Base-by-base conservation (phyloP, 2,113 vertebrate genomes). In the Anolis carolinensis region DNA sequence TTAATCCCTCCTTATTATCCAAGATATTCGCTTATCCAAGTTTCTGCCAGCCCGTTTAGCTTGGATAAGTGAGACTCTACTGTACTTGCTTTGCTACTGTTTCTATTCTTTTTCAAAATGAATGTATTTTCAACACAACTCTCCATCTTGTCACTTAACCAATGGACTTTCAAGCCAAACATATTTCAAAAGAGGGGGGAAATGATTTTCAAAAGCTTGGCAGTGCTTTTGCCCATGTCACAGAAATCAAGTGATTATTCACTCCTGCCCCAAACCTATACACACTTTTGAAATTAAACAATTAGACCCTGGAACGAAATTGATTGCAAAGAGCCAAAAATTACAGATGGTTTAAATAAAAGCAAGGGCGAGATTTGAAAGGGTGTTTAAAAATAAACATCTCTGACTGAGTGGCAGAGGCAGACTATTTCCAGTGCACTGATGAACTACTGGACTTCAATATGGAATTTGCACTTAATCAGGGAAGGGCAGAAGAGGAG, bases 231-330 rank as follows among this genome's bases (percentile, higher is more conserved):
- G 3, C 23, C 7, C 2, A 9, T 76, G 23, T 78, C 34, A 55
- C 70, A 70, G 63, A 55, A 70, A 48, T 78, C 75, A 55, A 85
- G 67, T 55, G 50, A n/a, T 71, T 84, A 50, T 34, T 23, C 39
- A 30, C 10, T 34, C 13, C 20, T 21, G 2, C 67, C 27, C 30
- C 8, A 25, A 25, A 5, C n/a, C 70, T 18, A 14, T 32, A 16
- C 76, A 11, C 39, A 27, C 23, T 14, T 18, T 21, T 55, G 50
- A 52, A 85, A 55, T 63, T 78, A 78, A 6, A 65, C 25, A 21
- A 48, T 70, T 70, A 16, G 78, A 72, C 23, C 34, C 20, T 27
- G 81, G 81, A 11, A 85, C 25, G 25, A 85, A 79, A 85, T n/a
- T 39, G 16, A 25, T 30, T 59, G 44, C 48, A 36, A 71, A 78